These are phyloP conservation scores for Atherinomorus stipes DNA, from an alignment of 2,113 vertebrate species.

Conservation along the genomic window DNA sequence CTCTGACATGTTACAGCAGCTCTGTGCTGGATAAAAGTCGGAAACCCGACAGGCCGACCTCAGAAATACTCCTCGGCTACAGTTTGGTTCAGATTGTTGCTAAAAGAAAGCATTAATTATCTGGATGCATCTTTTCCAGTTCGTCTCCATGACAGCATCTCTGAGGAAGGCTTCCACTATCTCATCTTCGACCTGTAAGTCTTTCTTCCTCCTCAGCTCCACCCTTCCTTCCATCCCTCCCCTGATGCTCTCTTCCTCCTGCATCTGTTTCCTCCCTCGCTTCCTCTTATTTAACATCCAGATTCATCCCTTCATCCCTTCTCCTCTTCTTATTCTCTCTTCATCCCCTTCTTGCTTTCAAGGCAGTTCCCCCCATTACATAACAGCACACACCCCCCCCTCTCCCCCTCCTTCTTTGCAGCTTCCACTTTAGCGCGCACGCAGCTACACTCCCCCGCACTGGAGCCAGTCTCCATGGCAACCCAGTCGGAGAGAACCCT, in stretches of 20 bases:
- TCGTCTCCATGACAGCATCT: conserved; percentile 96
- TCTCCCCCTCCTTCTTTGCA: conserved; percentile 38
- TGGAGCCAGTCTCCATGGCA: conserved; percentile 84
- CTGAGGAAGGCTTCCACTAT: conserved; percentile 96
- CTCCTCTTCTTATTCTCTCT: conserved; percentile 2
- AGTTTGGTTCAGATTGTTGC: neutral
- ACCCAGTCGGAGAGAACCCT: conserved; percentile 82
- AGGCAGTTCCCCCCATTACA: conserved; percentile 68
- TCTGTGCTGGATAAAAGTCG: neutral
- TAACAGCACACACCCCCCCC: conserved; percentile 53
- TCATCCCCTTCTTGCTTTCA: conserved; percentile 27
- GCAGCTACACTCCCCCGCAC: conserved; percentile 66
- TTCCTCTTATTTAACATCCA: neutral
- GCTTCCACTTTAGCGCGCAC: conserved; percentile 40
- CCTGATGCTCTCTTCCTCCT: neutral
- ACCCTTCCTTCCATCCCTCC: no score
- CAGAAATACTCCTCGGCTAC: neutral
- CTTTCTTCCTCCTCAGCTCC: neutral
- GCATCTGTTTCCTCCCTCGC: conserved; percentile 29
- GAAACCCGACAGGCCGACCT: neutral
- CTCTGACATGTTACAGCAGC: neutral
- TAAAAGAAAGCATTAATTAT: neutral
- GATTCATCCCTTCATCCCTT: conserved; percentile 24
- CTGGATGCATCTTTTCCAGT: conserved; percentile 81
- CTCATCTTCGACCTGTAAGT: conserved; percentile 97